Percentiles rank a stretch among this genome's conserved stretches.
These are phyloP conservation scores for Stegodyphus mimosarum DNA, from an alignment of 1,140 invertebrate species.

Conservation along the genomic window DNA sequence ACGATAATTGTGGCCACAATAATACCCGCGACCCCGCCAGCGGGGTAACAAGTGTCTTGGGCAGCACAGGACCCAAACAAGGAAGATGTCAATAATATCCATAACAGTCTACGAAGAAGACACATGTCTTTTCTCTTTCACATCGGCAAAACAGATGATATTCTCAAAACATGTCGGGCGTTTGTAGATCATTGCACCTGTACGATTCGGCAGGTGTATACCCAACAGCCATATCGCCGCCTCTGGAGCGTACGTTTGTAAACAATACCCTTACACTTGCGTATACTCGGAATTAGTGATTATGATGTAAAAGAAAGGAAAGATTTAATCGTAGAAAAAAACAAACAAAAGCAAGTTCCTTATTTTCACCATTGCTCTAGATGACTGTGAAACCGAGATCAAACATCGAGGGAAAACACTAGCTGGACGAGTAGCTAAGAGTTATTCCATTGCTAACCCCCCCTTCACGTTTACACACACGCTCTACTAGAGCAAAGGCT, in stretches of 20 bases:
- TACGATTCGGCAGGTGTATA: not conserved
- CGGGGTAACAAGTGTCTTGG: conserved; percentile 65
- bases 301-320: not conserved
- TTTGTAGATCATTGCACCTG: not conserved
- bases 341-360: not conserved
- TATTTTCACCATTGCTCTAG: not conserved
- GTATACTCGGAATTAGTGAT: too few species aligned
- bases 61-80: not conserved
- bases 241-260: not conserved
- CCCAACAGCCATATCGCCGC: not conserved
- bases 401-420: not conserved
- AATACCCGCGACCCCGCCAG: conserved; percentile 72
- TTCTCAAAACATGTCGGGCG: not conserved
- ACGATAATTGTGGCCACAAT: conserved; percentile 73
- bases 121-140: not conserved
- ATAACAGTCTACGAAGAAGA: too few species aligned
- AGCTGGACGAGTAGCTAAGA: too few species aligned
- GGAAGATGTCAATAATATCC: too few species aligned
- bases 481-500: not conserved
- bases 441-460: too few species aligned
- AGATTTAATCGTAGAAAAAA: not conserved
- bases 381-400: not conserved
- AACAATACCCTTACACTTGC: too few species aligned
- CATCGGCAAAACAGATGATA: not conserved
- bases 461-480: too few species aligned